Evolutionary conservation across 2,888 invertebrate genomes (phyloP), one percentile per base, ranked within the genome.

Genomic region (Tinea trinotella): DNA sequence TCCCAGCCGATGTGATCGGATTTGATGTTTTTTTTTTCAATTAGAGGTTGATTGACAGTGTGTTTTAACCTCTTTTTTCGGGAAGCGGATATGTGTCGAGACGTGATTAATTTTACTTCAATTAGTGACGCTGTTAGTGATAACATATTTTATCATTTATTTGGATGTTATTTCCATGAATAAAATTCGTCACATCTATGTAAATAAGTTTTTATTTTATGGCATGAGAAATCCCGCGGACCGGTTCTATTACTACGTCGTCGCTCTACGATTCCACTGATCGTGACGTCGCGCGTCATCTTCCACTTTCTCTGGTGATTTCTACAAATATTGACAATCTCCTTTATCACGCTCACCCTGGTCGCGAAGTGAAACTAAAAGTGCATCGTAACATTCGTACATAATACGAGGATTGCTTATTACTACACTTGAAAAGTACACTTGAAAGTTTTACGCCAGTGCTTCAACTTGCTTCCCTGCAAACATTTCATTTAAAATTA

Each of bases 271-370:
- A 30, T 3, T 20, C 48, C 48, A n/a, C 19, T 7, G n/a, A 4
- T 50, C 24, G 24, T 15, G 10, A 24, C 48, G 48, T 17, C 40
- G n/a, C 40, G 5, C 46, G 50, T 50, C 24, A 24, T 22, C 22
- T 24, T 24, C 24, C 19, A 66, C 70, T 73, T 71, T 73, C 68
- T 64, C 61, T 54, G 57, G 57, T 30, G 60, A 64, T 71, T 70
- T 73, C 68, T 71, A 68, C 64, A 56, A 72, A 70, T 71, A 72
- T 76, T 76, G 67, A 67, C 70, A 63, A 58, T 57, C 59, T 67
- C 62, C 63, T 68, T 53, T 71, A 72, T 68, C 69, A 63, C 61
- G 55, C 49, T 54, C 59, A 60, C 58, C 17, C 53, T 53, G 22
- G 22, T 53, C 34, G 17, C 30, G 24, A 50, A 50, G 62, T 58